Evolutionary conservation across 2,797 vertebrate species (phyloP).

Genomic region (Rachycentron canadum): DNA sequence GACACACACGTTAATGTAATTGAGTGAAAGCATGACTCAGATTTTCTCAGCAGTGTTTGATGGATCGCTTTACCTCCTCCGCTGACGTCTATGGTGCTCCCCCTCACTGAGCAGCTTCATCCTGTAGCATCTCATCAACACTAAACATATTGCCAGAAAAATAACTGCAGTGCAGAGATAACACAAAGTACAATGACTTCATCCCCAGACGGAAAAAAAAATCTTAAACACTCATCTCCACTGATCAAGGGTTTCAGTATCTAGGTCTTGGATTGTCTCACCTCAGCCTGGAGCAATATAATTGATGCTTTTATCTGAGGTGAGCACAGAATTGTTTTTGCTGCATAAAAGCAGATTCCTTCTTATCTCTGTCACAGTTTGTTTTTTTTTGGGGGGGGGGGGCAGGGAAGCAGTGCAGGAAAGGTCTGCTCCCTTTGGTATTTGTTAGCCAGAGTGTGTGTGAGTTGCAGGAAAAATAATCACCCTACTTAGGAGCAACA

Average conservation of each 20-base stretch:
- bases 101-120: constrained; percentile 10
- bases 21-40: constrained; percentile 38
- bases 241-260: constrained; percentile 12
- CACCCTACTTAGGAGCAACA: constrained; percentile 10
- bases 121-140: constrained; percentile 34
- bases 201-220: background rate
- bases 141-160: constrained; percentile 24
- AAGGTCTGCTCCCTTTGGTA: background rate
- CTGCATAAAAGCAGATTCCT: constrained; percentile 5
- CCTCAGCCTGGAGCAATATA: background rate
- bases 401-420: background rate
- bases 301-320: background rate
- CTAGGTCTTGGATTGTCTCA: background rate
- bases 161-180: constrained; percentile 43
- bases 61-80: constrained; percentile 38
- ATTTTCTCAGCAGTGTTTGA: constrained; percentile 38
- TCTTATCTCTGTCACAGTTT: background rate
- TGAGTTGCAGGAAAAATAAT: constrained; percentile 24
- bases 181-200: constrained; percentile 10
- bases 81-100: background rate
- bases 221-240: constrained; percentile 2
- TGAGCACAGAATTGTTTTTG: constrained; percentile 3
- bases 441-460: constrained; percentile 4
- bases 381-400: too few species aligned
- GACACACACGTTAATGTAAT: constrained; percentile 9